Evolutionary conservation across 1,140 invertebrate species (phyloP).

Genomic region (Centruroides vittatus): DNA sequence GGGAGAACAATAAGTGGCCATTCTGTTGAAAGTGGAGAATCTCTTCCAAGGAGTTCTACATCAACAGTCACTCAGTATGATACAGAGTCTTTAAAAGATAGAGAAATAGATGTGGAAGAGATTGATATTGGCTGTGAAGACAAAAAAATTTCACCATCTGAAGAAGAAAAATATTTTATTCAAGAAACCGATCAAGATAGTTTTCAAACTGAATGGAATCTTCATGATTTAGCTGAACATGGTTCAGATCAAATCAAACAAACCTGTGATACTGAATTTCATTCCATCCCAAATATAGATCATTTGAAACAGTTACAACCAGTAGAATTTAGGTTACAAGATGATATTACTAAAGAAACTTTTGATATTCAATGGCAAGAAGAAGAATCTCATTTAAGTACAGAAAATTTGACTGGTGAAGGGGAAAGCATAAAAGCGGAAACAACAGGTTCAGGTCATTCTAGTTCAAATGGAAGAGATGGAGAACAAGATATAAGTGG

Average conservation of each 20-base stretch:
- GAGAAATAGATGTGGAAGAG: slow-evolving; percentile 22
- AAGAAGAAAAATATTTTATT: neutral
- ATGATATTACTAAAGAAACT: slow-evolving; percentile 1
- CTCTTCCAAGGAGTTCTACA: slow-evolving; percentile 6
- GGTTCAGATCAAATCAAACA: too few relatives aligned
- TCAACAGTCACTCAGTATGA: slow-evolving; percentile 17
- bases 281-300: neutral
- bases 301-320: neutral
- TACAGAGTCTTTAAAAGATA: slow-evolving; percentile 18
- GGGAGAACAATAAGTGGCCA: neutral
- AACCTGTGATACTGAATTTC: too few relatives aligned
- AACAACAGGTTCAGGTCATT: neutral
- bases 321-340: neutral
- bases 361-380: slow-evolving; percentile 1
- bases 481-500: neutral
- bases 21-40: slow-evolving; percentile 11
- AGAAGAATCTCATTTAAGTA: too few relatives aligned
- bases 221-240: too few relatives aligned
- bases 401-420: too few relatives aligned
- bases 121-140: slow-evolving; percentile 3
- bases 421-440: too few relatives aligned
- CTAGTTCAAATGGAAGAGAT: slow-evolving; percentile 12
- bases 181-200: too few relatives aligned
- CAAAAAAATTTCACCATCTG: neutral
- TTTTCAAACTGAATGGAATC: too few relatives aligned